These are phyloP conservation scores for Mohoua ochrocephala DNA, from an alignment of 2,113 vertebrate species.

Conservation along the genomic window DNA sequence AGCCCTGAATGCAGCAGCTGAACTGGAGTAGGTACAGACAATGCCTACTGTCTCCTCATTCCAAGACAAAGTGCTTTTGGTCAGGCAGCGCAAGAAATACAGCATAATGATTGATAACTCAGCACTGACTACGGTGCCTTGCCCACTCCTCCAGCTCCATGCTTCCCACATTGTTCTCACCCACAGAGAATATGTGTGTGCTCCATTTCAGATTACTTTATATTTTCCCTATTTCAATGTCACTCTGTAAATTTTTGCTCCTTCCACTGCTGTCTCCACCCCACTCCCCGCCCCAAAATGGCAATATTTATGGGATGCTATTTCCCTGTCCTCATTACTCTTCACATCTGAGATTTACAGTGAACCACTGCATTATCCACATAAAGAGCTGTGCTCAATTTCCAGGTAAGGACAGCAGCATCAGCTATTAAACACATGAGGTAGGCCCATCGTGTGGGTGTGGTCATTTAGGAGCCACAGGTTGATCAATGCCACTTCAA, in stretches of 20 bases:
- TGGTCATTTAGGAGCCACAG: not conserved
- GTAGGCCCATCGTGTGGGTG: not conserved
- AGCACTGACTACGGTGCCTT: not conserved
- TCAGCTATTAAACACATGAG: not conserved
- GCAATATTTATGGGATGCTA: no score
- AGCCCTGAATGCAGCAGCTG: not conserved
- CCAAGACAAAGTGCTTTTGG: not conserved
- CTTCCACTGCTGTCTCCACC: accelerated
- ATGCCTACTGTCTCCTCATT: not conserved
- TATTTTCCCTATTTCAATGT: not conserved
- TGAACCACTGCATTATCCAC: not conserved
- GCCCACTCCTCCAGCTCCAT: not conserved
- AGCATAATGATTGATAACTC: not conserved
- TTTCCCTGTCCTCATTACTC: not conserved
- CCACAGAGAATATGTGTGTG: not conserved
- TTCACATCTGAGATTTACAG: not conserved
- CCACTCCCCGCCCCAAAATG: accelerated
- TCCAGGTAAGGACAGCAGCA: not conserved
- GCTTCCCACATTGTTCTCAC: not conserved
- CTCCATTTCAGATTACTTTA: not conserved
- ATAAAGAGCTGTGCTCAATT: not conserved
- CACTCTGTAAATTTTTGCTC: not conserved
- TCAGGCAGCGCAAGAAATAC: not conserved
- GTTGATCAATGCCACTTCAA: not conserved
- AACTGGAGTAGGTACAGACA: not conserved